A percentile compares a stretch with the other conserved stretches of the same genome.
Conservation (phyloP, 30 jellyfish, hydroid and myxozoan species). For the Hydractinia echinata region DNA sequence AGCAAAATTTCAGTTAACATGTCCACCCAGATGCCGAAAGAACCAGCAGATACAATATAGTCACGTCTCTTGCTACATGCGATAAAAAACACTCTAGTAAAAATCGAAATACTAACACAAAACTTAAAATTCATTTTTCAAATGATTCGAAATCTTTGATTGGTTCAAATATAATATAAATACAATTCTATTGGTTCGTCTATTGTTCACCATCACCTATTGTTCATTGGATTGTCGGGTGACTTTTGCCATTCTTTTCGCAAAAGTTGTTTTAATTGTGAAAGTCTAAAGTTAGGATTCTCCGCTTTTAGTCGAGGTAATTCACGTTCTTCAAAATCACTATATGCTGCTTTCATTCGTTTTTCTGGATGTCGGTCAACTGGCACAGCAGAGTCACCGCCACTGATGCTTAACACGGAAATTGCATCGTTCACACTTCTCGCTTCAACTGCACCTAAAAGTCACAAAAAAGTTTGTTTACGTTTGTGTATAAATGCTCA, state of each 20-base stretch:
- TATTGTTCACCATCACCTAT: conserved; percentile 33
- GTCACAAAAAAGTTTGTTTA: not conserved
- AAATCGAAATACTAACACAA: too few species aligned
- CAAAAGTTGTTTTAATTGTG: conserved; percentile 67
- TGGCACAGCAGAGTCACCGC: conserved; percentile 7
- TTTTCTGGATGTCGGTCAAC: conserved; percentile 80
- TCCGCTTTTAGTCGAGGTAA: conserved; percentile 72
- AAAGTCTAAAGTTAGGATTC: conserved; percentile 59
- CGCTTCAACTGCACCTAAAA: conserved; percentile 62
- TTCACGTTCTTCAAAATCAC: conserved; percentile 67
- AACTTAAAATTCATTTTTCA: too few species aligned
- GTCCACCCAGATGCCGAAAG: too few species aligned
- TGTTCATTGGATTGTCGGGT: conserved; percentile 83
- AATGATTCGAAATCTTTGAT: too few species aligned
- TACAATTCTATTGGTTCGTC: too few species aligned
- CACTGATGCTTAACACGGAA: conserved; percentile 41
- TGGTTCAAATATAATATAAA: too few species aligned
- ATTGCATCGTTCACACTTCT: conserved; percentile 76
- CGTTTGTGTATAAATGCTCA: too few species aligned
- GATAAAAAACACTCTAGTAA: too few species aligned
- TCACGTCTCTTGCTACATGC: too few species aligned
- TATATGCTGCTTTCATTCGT: conserved; percentile 84
- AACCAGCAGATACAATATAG: too few species aligned
- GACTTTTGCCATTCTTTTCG: conserved; percentile 87
- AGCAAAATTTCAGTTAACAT: too few species aligned